Conservation (phyloP, 2,888 invertebrate genomes). For the Nemurella pictetii region DNA sequence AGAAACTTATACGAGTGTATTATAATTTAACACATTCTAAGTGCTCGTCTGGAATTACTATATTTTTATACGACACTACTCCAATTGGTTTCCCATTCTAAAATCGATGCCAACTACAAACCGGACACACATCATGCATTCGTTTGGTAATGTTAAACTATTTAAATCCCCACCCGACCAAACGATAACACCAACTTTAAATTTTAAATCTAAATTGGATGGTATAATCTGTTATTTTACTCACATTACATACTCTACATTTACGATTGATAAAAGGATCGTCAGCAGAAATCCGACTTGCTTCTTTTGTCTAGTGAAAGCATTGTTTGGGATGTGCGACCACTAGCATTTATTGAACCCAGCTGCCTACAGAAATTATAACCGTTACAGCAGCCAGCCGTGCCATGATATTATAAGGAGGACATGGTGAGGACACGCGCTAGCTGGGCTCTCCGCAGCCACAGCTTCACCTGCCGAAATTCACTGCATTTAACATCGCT, state of each 20-base stretch:
- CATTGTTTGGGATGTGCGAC: background rate
- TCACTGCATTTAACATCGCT: background rate
- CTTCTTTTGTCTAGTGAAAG: conserved; percentile 2
- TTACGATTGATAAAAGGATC: background rate
- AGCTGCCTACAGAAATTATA: background rate
- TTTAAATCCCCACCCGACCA: background rate
- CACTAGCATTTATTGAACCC: background rate
- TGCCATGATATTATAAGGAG: background rate
- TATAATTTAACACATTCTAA: background rate
- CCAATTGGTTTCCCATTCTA: background rate
- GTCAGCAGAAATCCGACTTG: background rate
- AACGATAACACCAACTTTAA: background rate
- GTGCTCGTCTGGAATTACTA: background rate
- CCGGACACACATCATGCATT: background rate
- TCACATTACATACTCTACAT: conserved; percentile 9
- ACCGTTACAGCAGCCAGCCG: conserved; percentile 1
- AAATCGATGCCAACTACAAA: background rate
- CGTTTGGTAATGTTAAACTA: background rate
- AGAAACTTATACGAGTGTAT: background rate
- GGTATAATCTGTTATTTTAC: background rate
- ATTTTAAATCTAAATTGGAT: background rate
- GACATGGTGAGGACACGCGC: background rate
- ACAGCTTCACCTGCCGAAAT: background rate
- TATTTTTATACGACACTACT: background rate
- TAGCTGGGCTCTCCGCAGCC: too few species aligned